A percentile compares a stretch with the other conserved stretches of the same genome.
Conservation (phyloP, 1,140 invertebrate species). For the Ceratina japonica region DNA sequence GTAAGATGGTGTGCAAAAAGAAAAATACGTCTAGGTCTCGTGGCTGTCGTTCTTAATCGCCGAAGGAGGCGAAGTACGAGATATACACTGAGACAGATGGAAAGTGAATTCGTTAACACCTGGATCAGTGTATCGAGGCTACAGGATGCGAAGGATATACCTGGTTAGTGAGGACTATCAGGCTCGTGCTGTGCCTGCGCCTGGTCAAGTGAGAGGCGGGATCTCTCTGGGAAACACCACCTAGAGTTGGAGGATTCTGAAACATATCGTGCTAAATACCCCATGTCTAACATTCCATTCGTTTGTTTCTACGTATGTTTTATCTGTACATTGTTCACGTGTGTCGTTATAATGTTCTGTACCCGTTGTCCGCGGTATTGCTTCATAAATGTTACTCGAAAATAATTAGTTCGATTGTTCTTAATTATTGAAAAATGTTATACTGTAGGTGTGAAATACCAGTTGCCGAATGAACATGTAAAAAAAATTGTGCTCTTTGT, state of each 20-base stretch:
- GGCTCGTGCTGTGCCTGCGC: conserved; percentile 85
- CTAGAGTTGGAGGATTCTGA: conserved; percentile 81
- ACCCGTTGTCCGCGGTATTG: conserved; percentile 5
- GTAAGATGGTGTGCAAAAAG: not conserved
- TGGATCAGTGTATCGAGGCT: conserved; percentile 59
- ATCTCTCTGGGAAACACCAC: conserved; percentile 76
- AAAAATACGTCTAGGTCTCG: conserved; percentile 15
- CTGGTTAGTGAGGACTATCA: conserved; percentile 82
- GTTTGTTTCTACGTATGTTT: conserved; percentile 39
- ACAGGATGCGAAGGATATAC: conserved; percentile 76
- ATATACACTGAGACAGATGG: conserved; percentile 31
- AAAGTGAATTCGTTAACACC: conserved; percentile 47
- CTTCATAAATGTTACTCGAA: conserved; percentile 9
- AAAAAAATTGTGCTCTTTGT: conserved; percentile 49
- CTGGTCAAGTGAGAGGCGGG: conserved; percentile 83
- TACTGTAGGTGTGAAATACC: conserved; percentile 24
- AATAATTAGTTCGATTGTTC: conserved; percentile 18
- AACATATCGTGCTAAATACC: conserved; percentile 79
- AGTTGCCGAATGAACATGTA: conserved; percentile 33
- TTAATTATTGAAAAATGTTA: conserved; percentile 31
- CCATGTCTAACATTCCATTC: conserved; percentile 69
- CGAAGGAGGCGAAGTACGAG: conserved; percentile 11
- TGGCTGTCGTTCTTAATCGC: conserved; percentile 29
- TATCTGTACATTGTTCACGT: conserved; percentile 32
- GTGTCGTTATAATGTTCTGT: conserved; percentile 2